Evolutionary conservation across 1,140 invertebrate genomes (phyloP).

Genomic region (Chionoecetes opilio): DNA sequence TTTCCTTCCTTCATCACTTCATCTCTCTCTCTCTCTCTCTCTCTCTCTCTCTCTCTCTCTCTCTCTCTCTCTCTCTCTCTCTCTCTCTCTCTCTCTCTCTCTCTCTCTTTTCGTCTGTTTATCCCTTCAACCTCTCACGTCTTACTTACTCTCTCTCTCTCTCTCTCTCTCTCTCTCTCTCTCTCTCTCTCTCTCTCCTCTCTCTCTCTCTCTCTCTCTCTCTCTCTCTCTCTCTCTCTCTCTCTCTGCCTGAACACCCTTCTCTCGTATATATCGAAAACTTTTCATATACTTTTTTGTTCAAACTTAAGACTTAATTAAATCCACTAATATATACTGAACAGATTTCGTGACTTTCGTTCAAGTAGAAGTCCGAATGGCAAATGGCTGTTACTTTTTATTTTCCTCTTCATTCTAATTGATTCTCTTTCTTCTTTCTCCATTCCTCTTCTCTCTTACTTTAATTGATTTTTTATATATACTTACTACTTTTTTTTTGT

Average conservation of each 20-base stretch:
- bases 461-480: no score
- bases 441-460: no score
- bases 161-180: neutral
- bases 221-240: neutral
- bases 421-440: no score
- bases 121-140: neutral
- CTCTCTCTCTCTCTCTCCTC: neutral
- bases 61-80: neutral
- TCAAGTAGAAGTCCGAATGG: neutral
- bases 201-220: no score
- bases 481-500: no score
- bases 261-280: neutral
- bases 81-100: neutral
- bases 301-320: neutral
- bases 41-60: neutral
- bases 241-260: neutral
- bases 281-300: neutral
- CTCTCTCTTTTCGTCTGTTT: neutral
- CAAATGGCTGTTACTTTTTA: no score
- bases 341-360: neutral
- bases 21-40: neutral
- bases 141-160: no score
- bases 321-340: conserved; percentile 10
- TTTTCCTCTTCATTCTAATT: no score
- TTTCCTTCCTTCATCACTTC: no score